Percentiles rank a stretch among this genome's conserved stretches.
These are phyloP conservation scores for Xiphophorus hellerii DNA, from an alignment of 2,113 vertebrate genomes.

Conservation along the genomic window DNA sequence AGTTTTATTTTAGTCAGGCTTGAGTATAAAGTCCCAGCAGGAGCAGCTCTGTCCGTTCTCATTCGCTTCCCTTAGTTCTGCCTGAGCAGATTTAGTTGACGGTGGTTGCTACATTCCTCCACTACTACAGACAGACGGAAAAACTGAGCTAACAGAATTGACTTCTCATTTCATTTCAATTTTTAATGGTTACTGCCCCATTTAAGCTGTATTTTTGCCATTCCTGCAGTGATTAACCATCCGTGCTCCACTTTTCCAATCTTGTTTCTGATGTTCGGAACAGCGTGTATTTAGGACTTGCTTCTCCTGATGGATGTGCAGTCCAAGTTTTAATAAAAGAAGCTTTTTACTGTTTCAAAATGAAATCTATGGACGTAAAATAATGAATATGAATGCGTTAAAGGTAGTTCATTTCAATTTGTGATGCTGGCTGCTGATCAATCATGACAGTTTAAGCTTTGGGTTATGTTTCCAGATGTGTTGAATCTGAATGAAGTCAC, in stretches of 20 bases:
- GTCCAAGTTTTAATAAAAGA: slow-evolving; percentile 56
- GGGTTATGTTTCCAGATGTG: slow-evolving; percentile 57
- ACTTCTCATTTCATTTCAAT: slow-evolving; percentile 49
- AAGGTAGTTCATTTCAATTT: slow-evolving; percentile 71
- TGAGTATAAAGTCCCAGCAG: slow-evolving; percentile 2
- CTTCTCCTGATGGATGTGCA: slow-evolving; percentile 10
- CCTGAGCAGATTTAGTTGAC: slow-evolving; percentile 38
- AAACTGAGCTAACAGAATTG: slow-evolving; percentile 40
- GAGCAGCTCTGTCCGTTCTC: slow-evolving; percentile 32
- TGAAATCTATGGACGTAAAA: slow-evolving; percentile 66
- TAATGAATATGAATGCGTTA: slow-evolving; percentile 68
- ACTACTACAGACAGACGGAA: slow-evolving; percentile 32
- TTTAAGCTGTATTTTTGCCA: slow-evolving; percentile 37
- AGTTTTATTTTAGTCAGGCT: background rate
- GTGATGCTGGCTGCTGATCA: slow-evolving; percentile 43
- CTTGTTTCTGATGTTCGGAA: slow-evolving; percentile 7
- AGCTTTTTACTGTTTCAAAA: slow-evolving; percentile 67
- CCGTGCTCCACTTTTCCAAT: slow-evolving; percentile 20
- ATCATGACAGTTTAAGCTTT: slow-evolving; percentile 46
- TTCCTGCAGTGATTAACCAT: slow-evolving; percentile 37
- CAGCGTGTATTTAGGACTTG: background rate
- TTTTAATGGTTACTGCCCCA: slow-evolving; percentile 34
- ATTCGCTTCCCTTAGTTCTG: slow-evolving; percentile 22
- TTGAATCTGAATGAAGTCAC: slow-evolving; percentile 67
- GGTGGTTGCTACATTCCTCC: slow-evolving; percentile 27